Base-by-base conservation (phyloP, 1,140 invertebrate genomes). In the Lasaia peninsularis region DNA sequence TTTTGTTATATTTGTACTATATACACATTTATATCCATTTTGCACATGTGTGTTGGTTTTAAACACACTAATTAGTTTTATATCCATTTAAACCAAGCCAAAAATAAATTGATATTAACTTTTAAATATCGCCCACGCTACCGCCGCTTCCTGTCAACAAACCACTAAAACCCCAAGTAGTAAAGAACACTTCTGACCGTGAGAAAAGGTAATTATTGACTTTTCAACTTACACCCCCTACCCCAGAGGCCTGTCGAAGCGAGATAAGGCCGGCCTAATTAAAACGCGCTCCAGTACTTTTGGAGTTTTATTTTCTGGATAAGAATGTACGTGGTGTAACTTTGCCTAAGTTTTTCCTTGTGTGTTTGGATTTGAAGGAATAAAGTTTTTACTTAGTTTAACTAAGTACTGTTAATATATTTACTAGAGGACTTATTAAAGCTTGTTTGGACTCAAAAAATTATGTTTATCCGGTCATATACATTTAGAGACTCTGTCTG, bases 151-250 rank as follows among this genome's bases (percentile, higher is more conserved):
- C 12, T 34, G 16, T 21, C 18, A 5, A 21, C 18, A 48, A 20
- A 48, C 18, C 40, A 48, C 20, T 20, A 20, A 21, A 18, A 20
- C 40, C 40, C 40, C 20, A 20, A 48, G 40, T 54, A 51, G 40
- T 60, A 56, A 60, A 63, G 56, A 68, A 62, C 74, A 76, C 69
- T 76, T 63, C 68, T 72, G 69, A 71, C 69, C 67, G 65, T 70
- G 66, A 65, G 68, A 69, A 65, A 72, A 78, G 71, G 73, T 74
- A 78, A 75, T 75, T 73, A 78, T 78, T 78, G 73, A 75, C 71
- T 74, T 78, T 72, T 75, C 69, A 65, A 68, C 31, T 31, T 44
- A 50, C 59, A 44, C 21, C 53, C 55, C 44, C 21, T 44, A 37
- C 34, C 24, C 24, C 21, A 12, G 52, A 63, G 54, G 72, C 55